phyloP scores from a whole-genome alignment of 2,888 invertebrate genomes.

The Andrena camellia region DNA sequence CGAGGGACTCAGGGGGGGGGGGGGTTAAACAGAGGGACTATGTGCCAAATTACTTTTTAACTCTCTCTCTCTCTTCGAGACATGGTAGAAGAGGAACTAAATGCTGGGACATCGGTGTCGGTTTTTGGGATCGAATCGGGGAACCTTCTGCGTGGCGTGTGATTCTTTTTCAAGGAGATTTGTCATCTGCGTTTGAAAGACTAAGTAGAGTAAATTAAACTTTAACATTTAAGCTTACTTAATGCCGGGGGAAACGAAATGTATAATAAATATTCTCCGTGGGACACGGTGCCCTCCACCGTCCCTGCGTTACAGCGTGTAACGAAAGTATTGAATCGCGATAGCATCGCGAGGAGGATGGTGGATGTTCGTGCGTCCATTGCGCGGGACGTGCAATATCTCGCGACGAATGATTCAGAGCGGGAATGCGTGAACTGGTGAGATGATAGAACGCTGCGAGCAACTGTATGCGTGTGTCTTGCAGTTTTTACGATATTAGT shows the following conservation, averaged over 20 bases:
- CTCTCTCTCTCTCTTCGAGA: not conserved
- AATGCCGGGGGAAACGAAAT: too few relatives aligned
- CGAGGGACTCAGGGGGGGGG: not conserved
- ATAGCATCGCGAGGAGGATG: conserved; percentile 33
- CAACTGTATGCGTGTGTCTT: conserved; percentile 7
- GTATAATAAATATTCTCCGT: not conserved
- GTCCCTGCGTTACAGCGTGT: conserved; percentile 30
- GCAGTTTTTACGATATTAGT: conserved; percentile 16
- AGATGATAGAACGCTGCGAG: not conserved
- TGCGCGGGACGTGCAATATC: not conserved
- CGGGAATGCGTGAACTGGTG: not conserved
- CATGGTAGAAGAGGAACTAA: not conserved
- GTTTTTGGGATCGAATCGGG: not conserved
- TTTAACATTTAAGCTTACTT: too few relatives aligned
- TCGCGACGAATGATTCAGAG: conserved; percentile 13
- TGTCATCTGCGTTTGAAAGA: too few relatives aligned
- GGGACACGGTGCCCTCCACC: not conserved
- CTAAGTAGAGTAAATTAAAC: too few relatives aligned
- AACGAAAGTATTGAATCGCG: conserved; percentile 56
- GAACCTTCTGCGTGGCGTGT: too few relatives aligned
- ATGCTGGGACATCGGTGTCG: conserved; percentile 8
- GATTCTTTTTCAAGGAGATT: too few relatives aligned
- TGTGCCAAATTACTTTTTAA: not conserved
- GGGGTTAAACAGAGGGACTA: not conserved
- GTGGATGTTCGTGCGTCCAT: conserved; percentile 23